Evolutionary conservation across 2,113 vertebrate genomes (phyloP), one percentile per base, ranked within the genome.

Genomic region (Psophia crepitans): DNA sequence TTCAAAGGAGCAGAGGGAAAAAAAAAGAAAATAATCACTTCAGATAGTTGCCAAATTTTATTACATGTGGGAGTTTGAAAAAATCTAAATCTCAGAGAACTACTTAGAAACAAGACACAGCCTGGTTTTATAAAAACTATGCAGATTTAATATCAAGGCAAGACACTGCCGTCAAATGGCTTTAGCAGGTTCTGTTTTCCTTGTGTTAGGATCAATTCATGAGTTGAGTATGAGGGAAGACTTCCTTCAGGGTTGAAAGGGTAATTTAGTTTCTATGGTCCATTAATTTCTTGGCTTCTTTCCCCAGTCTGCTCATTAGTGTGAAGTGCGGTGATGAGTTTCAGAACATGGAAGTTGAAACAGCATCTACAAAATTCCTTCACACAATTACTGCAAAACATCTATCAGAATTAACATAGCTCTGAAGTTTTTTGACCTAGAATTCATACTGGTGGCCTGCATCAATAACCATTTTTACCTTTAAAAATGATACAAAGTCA

Each of bases 231-330:
- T 1, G 0, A 90, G 75, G 35, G 79, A 95, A 96, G 92, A 90
- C 71, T 93, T 95, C 90, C 92, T 96, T 96, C 37, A 57, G 95
- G 92, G 92, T 95, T 96, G 90, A 91, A 95, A 95, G 96, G 92
- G 93, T 95, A 95, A 96, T 97, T 96, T 80, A 94, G 85, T 90
- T 95, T 92, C 92, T 84, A 84, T 86, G 96, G 93, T 92, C 95
- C 93, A 96, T 96, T 96, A 96, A 95, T 92, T 97, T 92, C 83
- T 89, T 95, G 95, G 96, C 93, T 96, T 81, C 83, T 78, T 84
- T 93, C 76, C 93, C 93, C 68, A 90, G 64, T 32, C 85, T 94
- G 88, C 83, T 96, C 93, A 95, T 96, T 92, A 96, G 76, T 48
- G 68, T 78, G 88, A 93, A 96, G 92, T 43, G 83, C 3, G 0